Evolutionary conservation across 2,888 invertebrate genomes (phyloP).

Genomic region (Rhagonycha lutea): DNA sequence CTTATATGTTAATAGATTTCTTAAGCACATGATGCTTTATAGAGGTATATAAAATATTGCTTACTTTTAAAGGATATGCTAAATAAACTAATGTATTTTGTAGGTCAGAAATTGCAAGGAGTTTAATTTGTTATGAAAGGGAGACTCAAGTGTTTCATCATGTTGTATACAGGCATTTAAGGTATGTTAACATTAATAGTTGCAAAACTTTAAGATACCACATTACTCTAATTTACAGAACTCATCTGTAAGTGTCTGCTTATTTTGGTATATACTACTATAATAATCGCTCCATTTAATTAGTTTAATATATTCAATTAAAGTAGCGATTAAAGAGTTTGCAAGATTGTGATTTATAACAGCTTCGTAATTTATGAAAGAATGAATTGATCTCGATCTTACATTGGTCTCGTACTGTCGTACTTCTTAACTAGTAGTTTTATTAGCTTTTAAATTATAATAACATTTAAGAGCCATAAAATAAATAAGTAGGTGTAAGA

Average conservation of each 20-base stretch:
- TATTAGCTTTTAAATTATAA: background rate
- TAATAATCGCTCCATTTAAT: background rate
- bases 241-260: background rate
- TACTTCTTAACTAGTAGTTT: background rate
- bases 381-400: background rate
- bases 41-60: background rate
- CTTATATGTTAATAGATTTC: background rate
- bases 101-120: background rate
- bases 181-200: background rate
- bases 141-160: slow-evolving; percentile 1
- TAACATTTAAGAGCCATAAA: background rate
- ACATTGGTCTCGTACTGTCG: background rate
- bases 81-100: background rate
- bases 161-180: background rate
- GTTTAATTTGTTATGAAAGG: background rate
- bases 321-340: background rate
- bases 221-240: background rate
- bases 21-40: background rate
- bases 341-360: background rate
- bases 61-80: background rate
- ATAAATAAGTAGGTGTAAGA: background rate
- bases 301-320: background rate
- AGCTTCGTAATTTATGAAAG: background rate
- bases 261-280: background rate
- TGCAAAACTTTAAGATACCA: background rate